phyloP scores from a whole-genome alignment of 2,888 invertebrate genomes.

The Drosophila pseudotalamancana region DNA sequence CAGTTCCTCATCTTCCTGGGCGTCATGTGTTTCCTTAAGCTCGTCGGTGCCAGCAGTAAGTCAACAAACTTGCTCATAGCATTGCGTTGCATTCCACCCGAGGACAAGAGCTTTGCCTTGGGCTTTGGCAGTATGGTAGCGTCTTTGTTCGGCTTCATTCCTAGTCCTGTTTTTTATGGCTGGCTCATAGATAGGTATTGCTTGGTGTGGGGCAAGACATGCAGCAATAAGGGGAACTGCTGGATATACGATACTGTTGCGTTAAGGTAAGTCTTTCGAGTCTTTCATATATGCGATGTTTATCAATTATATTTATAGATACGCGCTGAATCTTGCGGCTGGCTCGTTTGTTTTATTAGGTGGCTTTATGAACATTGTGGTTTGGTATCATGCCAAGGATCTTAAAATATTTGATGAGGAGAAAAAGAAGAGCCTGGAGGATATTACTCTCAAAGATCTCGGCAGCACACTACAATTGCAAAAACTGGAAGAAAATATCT shows the following conservation, averaged over 20 bases:
- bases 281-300: background rate
- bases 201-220: conserved; percentile 90
- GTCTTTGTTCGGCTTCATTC: conserved; percentile 88
- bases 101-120: conserved; percentile 89
- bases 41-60: conserved; percentile 86
- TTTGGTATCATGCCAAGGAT: conserved; percentile 88
- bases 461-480: conserved; percentile 34
- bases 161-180: conserved; percentile 90
- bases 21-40: conserved; percentile 86
- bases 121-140: conserved; percentile 88
- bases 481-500: conserved; percentile 8
- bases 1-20: conserved; percentile 85
- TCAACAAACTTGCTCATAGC: conserved; percentile 86
- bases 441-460: conserved; percentile 18
- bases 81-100: conserved; percentile 87
- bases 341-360: conserved; percentile 87
- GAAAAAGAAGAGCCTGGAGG: conserved; percentile 17
- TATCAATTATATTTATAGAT: conserved; percentile 63
- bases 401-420: conserved; percentile 89
- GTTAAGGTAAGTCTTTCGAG: conserved; percentile 81
- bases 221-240: conserved; percentile 88
- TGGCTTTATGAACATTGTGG: conserved; percentile 87
- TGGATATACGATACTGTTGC: conserved; percentile 89
- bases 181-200: conserved; percentile 87
- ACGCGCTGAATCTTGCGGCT: conserved; percentile 87